Evolutionary conservation across 2,113 vertebrate species (phyloP).

Genomic region (Eulemur rufifrons): DNA sequence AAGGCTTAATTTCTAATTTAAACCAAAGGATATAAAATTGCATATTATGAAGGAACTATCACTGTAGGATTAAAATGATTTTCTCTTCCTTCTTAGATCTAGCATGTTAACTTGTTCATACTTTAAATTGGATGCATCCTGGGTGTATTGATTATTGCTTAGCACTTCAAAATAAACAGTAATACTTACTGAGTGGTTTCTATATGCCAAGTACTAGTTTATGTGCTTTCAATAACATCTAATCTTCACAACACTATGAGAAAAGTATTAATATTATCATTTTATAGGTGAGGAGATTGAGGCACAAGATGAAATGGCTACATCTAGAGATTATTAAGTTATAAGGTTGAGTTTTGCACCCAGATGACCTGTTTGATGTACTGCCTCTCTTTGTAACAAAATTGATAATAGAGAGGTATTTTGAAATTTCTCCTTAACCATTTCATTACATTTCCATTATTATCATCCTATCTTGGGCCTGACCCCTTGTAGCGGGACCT

Average conservation of each 20-base stretch:
- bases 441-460: background rate
- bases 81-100: background rate
- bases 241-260: background rate
- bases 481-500: background rate
- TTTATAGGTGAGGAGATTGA: background rate
- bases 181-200: background rate
- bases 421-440: background rate
- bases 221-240: background rate
- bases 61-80: background rate
- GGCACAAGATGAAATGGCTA: background rate
- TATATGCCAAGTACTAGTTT: background rate
- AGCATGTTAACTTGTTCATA: background rate
- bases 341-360: background rate
- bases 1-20: background rate
- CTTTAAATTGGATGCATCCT: background rate
- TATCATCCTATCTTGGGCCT: background rate
- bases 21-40: background rate
- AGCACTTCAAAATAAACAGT: background rate
- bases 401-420: background rate
- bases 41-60: background rate
- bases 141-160: background rate
- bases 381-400: background rate
- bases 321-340: background rate
- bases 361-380: background rate
- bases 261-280: background rate